These are phyloP conservation scores for Anguilla anguilla DNA, from an alignment of 2,797 vertebrate genomes.

Conservation along the genomic window DNA sequence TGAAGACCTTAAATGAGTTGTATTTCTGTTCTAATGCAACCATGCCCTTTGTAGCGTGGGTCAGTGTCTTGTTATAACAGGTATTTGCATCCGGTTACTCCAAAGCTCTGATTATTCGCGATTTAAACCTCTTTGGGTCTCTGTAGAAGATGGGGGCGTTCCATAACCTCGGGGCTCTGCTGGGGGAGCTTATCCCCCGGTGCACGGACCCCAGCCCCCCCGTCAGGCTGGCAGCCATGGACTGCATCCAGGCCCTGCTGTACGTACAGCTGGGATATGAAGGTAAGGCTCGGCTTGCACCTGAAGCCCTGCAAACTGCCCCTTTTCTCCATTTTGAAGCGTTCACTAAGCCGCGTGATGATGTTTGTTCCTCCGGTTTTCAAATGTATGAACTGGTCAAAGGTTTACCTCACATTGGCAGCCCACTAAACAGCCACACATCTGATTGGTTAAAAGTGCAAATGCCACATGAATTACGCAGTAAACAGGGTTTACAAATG, in stretches of 20 bases:
- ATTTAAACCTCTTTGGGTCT: not conserved
- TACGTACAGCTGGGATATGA: conserved; percentile 91
- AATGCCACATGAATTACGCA: not conserved
- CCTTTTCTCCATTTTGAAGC: not conserved
- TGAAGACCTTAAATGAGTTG: not conserved
- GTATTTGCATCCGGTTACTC: not conserved
- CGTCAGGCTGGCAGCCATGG: conserved; percentile 76
- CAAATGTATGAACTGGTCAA: not conserved
- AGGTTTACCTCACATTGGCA: not conserved
- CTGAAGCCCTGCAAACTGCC: not conserved
- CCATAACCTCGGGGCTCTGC: conserved; percentile 85
- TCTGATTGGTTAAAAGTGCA: not conserved
- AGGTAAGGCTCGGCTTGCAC: conserved; percentile 66
- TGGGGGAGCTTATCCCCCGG: conserved; percentile 85
- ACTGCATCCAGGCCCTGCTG: conserved; percentile 81
- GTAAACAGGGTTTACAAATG: not conserved
- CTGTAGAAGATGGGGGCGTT: conserved; percentile 84
- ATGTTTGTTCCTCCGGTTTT: not conserved
- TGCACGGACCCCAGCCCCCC: conserved; percentile 79
- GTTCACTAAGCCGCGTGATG: not conserved
- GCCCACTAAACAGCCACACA: not conserved
- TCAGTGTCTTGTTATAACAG: not conserved
- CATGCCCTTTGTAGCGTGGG: not conserved
- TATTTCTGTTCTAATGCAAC: not conserved
- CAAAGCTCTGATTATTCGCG: not conserved